Evolutionary conservation across 2,113 vertebrate genomes (phyloP).

Genomic region (Silurus asotus): DNA sequence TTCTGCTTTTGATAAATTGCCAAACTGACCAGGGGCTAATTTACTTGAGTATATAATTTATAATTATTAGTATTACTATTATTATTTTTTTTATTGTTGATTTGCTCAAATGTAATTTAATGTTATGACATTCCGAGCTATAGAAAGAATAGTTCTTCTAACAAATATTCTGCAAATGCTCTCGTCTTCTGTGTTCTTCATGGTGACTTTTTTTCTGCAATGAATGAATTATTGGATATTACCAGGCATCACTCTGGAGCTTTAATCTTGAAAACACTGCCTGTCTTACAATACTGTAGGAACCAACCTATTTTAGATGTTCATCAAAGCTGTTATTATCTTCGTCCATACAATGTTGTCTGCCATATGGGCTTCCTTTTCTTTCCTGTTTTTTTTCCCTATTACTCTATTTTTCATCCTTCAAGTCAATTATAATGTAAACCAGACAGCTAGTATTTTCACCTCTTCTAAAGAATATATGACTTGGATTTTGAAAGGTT

Average conservation of each 20-base stretch:
- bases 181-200: slow-evolving; percentile 27
- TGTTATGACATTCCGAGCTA: neutral
- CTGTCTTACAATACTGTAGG: slow-evolving; percentile 49
- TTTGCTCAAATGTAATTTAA: too few species aligned
- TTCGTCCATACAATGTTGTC: slow-evolving; percentile 40
- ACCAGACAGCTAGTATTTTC: neutral
- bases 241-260: slow-evolving; percentile 28
- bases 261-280: slow-evolving; percentile 62
- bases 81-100: too few species aligned
- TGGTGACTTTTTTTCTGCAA: slow-evolving; percentile 36
- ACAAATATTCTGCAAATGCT: slow-evolving; percentile 12
- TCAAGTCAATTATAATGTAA: slow-evolving; percentile 36
- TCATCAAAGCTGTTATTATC: slow-evolving; percentile 59
- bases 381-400: slow-evolving; percentile 23
- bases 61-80: too few species aligned
- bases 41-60: neutral
- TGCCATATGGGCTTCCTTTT: slow-evolving; percentile 6
- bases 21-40: neutral
- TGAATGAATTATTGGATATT: slow-evolving; percentile 54
- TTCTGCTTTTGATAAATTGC: neutral
- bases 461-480: slow-evolving; percentile 31
- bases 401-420: slow-evolving; percentile 23
- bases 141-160: neutral
- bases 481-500: neutral
- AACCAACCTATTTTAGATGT: slow-evolving; percentile 50